Evolutionary conservation across 2,797 vertebrate genomes (phyloP).

Genomic region (Hypotaenidia okinawae): DNA sequence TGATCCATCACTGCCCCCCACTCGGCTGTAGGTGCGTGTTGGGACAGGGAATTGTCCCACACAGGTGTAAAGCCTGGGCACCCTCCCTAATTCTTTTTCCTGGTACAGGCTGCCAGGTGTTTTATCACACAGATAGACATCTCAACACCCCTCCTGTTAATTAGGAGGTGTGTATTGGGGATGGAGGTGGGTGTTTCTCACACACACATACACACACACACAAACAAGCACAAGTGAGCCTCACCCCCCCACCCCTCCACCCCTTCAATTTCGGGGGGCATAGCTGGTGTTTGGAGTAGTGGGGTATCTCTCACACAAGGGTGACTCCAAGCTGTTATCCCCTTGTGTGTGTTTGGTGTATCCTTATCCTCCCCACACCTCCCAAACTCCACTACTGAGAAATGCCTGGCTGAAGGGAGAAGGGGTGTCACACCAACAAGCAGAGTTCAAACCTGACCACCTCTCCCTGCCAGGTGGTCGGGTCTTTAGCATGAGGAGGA

Average conservation of each 20-base stretch:
- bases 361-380: background rate
- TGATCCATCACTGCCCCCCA: background rate
- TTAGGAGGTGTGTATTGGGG: background rate
- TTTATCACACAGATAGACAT: background rate
- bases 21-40: background rate
- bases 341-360: background rate
- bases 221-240: background rate
- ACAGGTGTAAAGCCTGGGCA: background rate
- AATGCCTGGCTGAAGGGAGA: background rate
- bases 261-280: too few relatives aligned
- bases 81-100: background rate
- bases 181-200: background rate
- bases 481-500: background rate
- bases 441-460: background rate
- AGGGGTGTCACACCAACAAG: background rate
- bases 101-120: background rate
- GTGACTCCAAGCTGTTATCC: background rate
- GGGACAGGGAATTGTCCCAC: background rate
- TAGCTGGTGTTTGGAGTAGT: rapidly evolving
- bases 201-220: too few relatives aligned
- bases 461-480: too few relatives aligned
- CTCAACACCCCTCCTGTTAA: background rate
- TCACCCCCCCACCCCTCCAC: background rate
- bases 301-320: background rate
- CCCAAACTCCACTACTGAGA: background rate